A percentile compares a stretch with the other conserved stretches of the same genome.
phyloP scores from a whole-genome alignment of 2,797 vertebrate species.

The Diplodus sargus region DNA sequence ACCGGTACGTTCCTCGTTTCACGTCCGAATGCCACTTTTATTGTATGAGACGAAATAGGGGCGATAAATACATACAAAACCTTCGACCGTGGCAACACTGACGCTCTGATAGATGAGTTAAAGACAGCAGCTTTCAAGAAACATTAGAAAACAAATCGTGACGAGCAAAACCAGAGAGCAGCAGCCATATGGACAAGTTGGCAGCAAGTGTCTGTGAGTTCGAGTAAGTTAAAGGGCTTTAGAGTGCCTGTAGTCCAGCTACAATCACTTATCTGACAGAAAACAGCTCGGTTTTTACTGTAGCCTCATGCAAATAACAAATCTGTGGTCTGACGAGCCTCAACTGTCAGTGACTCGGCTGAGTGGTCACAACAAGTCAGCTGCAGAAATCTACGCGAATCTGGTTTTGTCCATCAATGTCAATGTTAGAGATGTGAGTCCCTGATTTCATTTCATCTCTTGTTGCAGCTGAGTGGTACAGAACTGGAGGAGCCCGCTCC shows the following conservation, averaged over 20 bases:
- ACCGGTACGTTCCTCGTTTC: slow-evolving; percentile 54
- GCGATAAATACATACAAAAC: rapidly evolving
- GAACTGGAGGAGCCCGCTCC: slow-evolving; percentile 46
- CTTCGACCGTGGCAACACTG: background rate
- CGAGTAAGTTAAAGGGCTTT: background rate
- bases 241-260: rapidly evolving
- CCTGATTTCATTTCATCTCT: background rate
- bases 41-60: rapidly evolving
- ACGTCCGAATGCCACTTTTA: background rate
- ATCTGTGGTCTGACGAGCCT: background rate
- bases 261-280: background rate
- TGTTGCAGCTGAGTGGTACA: background rate
- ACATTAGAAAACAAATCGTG: background rate
- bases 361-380: background rate
- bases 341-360: background rate
- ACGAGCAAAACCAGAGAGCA: background rate
- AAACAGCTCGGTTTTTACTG: background rate
- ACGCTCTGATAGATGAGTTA: background rate
- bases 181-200: slow-evolving; percentile 9
- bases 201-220: background rate
- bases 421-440: background rate
- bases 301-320: background rate
- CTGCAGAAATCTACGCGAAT: background rate
- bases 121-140: background rate
- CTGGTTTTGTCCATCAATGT: background rate